These are phyloP conservation scores for Epistrophe eligans DNA, from an alignment of 2,888 invertebrate species.

Conservation along the genomic window DNA sequence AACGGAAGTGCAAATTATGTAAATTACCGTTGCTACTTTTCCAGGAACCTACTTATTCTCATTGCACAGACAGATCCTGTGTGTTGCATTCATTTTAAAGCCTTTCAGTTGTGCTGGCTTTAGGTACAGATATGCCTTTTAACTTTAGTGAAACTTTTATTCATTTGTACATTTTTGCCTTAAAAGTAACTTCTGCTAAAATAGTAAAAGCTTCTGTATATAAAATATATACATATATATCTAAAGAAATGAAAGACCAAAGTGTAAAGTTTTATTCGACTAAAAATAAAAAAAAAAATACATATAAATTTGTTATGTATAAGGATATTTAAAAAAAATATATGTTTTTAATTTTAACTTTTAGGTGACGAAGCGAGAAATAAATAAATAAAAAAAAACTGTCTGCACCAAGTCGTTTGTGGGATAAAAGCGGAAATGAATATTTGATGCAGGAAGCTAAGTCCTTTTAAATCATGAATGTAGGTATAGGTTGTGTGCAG, in stretches of 20 bases:
- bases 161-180: slow-evolving; percentile 17
- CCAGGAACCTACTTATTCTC: slow-evolving; percentile 23
- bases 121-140: background rate
- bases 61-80: slow-evolving; percentile 25
- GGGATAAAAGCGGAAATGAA: slow-evolving; percentile 48
- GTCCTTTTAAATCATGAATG: slow-evolving; percentile 56
- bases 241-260: background rate
- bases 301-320: too few relatives aligned
- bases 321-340: slow-evolving; percentile 5
- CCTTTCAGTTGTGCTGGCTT: background rate
- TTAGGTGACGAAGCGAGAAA: slow-evolving; percentile 50
- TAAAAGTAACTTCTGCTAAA: slow-evolving; percentile 15
- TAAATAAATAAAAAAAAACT: slow-evolving; percentile 7
- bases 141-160: slow-evolving; percentile 3
- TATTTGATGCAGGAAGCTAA: slow-evolving; percentile 46
- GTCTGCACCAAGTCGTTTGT: slow-evolving; percentile 30
- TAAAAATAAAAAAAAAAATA: background rate
- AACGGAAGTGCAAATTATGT: slow-evolving; percentile 46
- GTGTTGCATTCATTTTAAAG: slow-evolving; percentile 10
- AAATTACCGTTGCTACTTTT: slow-evolving; percentile 36
- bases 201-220: slow-evolving; percentile 11
- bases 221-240: background rate
- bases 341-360: slow-evolving; percentile 43
- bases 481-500: slow-evolving; percentile 9
- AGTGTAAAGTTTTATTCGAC: background rate